Evolutionary conservation across 2,797 vertebrate species (phyloP), one percentile per base, ranked within the genome.

Genomic region (Pangasius krempfi): DNA sequence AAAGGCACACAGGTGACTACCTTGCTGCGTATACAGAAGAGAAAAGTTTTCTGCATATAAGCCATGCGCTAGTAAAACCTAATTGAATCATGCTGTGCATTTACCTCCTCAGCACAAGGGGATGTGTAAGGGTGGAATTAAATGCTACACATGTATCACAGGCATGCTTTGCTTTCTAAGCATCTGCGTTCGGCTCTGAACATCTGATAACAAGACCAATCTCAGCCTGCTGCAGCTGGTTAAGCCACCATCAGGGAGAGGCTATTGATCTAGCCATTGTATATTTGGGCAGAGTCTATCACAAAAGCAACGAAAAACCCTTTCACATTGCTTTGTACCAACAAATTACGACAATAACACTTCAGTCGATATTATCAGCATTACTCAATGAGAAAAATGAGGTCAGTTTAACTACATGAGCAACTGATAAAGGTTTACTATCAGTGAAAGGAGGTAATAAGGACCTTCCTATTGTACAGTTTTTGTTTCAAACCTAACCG

Each of bases 1-100:
- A 93, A 92, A 94, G 90, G 91, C 90, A 92, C 88, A 90, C 92
- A 92, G 93, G 89, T 87, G 89, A 89, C 92, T 92, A 90, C 89
- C 66, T 86, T 87, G 90, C 75, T 72, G 62, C 70, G 66, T 86
- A 64, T 84, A 64, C 85, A 27, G 37, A 85, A 78, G 47, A 84
- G 50, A 64, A 83, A 80, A 72, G 50, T 80, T 89, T 88, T 52
- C 54, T 37, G 27, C 54, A 72, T 40, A 76, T 66, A 76, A 82
- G 4, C 30, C 50, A 27, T 47, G 18, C 72, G 50, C 50, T 54
- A 84, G 60, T 56, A 25, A 88, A 85, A 47, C 73, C 13, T 73
- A 52, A 64, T 40, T 20, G 60, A 79, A 64, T 66, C 70, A 30
- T 22, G 33, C 58, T 70, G 58, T 79, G 82, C 37, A 68, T 85